Base-by-base conservation (phyloP, 2,113 vertebrate genomes). In the Perca flavescens region DNA sequence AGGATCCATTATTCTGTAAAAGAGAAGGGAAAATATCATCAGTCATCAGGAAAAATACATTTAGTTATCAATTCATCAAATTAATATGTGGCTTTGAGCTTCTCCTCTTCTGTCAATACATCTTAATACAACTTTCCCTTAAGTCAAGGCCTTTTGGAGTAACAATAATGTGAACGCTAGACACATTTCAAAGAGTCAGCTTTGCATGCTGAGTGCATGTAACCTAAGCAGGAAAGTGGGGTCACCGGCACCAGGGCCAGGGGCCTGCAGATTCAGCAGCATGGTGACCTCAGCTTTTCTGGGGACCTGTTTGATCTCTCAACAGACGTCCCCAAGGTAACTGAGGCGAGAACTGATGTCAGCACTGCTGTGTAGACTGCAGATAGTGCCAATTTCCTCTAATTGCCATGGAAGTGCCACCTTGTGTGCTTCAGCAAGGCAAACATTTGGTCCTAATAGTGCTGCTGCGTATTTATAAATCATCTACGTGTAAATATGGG, bases 1-100 rank as follows among this genome's bases (percentile, higher is more conserved):
- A 94, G 56, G 97, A 98, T 31, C 97, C 97, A 75, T 99, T 99
- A 93, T 97, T 98, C 98, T 99, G 96, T 68, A 87, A 91, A 83
- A 79, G 90, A 92, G 34, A 64, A 64, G 34, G 49, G 72, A 73
- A 90, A 85, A 83, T 25, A 84, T 57, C 62, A 85, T 85, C 79
- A 86, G 77, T 83, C 74, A 83, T 85, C 69, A 53, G 31, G 46
- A 46, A 85, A 43, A 87, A 72, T 15, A n/a, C 77, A 83, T 78
- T 77, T 64, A 74, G 63, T 72, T 46, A 79, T 53, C 58, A 60
- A 54, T 79, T 80, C 56, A 79, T 64, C 62, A 81, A 16, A 61
- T 53, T 5, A 58, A 58, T 28, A 28, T 46, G 28, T 8, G 53
- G 61, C 66, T 62, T 58, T 49, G 28, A 86, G 68, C 66, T 25